Conservation (phyloP, 2,113 vertebrate genomes). For the Phaethornis superciliosus region DNA sequence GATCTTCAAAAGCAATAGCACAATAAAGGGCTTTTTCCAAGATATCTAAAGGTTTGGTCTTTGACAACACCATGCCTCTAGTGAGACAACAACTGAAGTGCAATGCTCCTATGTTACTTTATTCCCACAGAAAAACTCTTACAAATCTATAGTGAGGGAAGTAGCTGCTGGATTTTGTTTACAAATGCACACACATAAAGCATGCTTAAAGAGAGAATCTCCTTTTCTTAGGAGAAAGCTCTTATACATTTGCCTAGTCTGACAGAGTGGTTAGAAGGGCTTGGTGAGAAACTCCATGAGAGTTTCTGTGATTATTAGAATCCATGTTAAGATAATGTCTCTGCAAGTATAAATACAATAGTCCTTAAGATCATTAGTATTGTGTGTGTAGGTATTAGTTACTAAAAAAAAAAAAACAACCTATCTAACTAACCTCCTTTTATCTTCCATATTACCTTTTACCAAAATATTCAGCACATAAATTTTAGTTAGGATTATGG, state of each 20-base stretch:
- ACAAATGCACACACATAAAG: neutral
- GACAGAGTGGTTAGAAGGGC: neutral
- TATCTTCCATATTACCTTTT: neutral
- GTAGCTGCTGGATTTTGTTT: neutral
- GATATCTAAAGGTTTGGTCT: neutral
- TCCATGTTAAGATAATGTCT: neutral
- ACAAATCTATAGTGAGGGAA: neutral
- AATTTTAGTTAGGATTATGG: neutral
- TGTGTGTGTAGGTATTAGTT: neutral
- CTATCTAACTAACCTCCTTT: neutral
- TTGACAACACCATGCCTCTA: neutral
- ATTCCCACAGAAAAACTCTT: neutral
- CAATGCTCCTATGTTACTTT: neutral
- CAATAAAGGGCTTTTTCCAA: neutral
- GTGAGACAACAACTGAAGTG: neutral
- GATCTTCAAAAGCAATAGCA: neutral
- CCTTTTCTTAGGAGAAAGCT: neutral
- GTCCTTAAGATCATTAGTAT: neutral
- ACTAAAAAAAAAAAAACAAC: neutral
- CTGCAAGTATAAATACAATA: neutral
- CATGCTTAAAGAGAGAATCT: neutral
- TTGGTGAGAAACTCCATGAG: neutral
- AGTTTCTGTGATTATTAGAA: neutral
- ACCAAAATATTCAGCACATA: neutral
- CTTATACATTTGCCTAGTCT: neutral